These are phyloP conservation scores for Paraplagusia blochii DNA, from an alignment of 2,113 vertebrate species.

Conservation along the genomic window DNA sequence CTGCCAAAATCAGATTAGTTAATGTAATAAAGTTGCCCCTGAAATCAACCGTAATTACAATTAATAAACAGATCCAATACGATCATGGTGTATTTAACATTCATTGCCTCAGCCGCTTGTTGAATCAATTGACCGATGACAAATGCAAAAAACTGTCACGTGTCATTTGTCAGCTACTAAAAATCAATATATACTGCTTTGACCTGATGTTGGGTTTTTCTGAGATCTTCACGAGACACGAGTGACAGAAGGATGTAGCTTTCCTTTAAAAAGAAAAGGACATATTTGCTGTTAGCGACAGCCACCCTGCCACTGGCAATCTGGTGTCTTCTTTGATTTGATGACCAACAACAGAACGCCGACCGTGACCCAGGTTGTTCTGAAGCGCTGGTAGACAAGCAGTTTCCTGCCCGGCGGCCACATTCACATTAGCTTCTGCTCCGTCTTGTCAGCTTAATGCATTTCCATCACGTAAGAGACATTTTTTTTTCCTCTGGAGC, in stretches of 20 bases:
- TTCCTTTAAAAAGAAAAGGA: not conserved
- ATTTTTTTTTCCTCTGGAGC: slow-evolving; percentile 39
- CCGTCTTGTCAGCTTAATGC: slow-evolving; percentile 63
- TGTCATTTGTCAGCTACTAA: no score
- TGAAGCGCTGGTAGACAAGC: slow-evolving; percentile 42
- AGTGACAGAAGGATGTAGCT: slow-evolving; percentile 21
- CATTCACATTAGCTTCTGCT: slow-evolving; percentile 49
- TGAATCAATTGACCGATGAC: no score
- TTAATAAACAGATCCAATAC: no score
- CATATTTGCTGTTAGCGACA: slow-evolving; percentile 41
- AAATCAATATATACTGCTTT: slow-evolving; percentile 3
- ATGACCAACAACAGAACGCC: slow-evolving; percentile 51
- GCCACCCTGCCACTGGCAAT: slow-evolving; percentile 13
- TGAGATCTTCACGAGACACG: not conserved
- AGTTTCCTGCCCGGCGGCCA: slow-evolving; percentile 42
- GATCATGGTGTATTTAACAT: no score
- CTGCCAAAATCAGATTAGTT: no score
- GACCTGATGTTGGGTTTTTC: slow-evolving; percentile 1
- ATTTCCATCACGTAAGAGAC: slow-evolving; percentile 55
- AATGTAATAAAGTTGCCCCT: no score
- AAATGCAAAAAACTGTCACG: no score
- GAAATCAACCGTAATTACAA: no score
- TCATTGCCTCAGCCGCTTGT: no score
- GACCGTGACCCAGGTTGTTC: slow-evolving; percentile 41
- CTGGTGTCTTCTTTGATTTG: slow-evolving; percentile 37